Conservation (phyloP, 2,888 invertebrate species). For the Harmothoe impar region DNA sequence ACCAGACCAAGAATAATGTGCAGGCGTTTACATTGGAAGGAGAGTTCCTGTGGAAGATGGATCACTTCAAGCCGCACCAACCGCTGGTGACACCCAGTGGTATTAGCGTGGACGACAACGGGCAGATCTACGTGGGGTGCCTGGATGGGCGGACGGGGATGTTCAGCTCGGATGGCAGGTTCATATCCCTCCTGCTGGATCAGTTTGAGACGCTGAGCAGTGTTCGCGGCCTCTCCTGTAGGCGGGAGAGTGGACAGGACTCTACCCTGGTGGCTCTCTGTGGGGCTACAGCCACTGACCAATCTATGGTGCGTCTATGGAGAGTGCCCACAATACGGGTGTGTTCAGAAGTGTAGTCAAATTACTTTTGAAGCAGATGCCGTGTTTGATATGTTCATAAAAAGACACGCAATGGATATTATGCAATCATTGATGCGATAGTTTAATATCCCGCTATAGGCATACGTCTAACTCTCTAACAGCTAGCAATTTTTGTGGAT, state of each 20-base stretch:
- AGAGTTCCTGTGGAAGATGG: constrained; percentile 3
- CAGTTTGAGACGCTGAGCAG: background rate
- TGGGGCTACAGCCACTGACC: background rate
- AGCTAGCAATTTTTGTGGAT: no score
- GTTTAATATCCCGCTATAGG: no score
- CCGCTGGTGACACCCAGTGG: constrained; percentile 20
- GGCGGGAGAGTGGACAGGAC: background rate
- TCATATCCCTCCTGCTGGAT: constrained; percentile 19
- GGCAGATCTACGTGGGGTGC: background rate
- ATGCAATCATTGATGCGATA: no score
- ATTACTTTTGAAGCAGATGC: no score
- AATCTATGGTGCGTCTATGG: constrained; percentile 22
- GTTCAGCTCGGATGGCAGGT: constrained; percentile 15
- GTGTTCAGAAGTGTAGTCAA: no score
- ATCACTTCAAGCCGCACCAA: constrained; percentile 16
- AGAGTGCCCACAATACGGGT: background rate
- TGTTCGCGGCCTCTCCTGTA: background rate
- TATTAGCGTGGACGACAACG: background rate
- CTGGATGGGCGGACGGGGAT: background rate
- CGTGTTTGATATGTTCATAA: no score
- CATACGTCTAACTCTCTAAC: no score
- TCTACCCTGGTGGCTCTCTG: background rate
- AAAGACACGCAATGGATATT: no score
- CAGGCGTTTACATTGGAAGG: constrained; percentile 11
- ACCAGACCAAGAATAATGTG: background rate